Conservation (phyloP, 2,113 vertebrate genomes). For the Thalassoma bifasciatum region DNA sequence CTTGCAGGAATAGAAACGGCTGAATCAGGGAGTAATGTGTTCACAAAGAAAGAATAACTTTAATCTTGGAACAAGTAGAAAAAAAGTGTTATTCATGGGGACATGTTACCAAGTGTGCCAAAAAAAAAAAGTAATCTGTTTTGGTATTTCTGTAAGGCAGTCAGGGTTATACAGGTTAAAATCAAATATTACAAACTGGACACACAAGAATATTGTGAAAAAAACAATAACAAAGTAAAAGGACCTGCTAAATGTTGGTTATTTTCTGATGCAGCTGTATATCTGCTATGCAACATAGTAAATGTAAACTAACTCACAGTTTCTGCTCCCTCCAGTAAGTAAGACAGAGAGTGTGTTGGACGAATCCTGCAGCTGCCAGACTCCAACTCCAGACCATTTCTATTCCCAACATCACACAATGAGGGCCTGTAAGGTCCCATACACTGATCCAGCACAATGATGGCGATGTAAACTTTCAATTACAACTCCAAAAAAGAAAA, state of each 20-base stretch:
- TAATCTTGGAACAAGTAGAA: too few relatives aligned
- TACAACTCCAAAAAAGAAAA: conserved; percentile 42
- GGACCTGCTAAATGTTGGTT: conserved; percentile 12
- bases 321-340: neutral
- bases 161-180: neutral
- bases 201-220: neutral
- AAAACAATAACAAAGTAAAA: neutral
- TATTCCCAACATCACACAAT: conserved; percentile 43
- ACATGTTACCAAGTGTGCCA: too few relatives aligned
- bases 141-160: neutral
- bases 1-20: too few relatives aligned
- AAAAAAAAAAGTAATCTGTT: too few relatives aligned
- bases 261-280: conserved; percentile 7
- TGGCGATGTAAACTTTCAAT: conserved; percentile 54
- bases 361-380: conserved; percentile 34
- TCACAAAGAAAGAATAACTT: too few relatives aligned
- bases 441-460: conserved; percentile 49
- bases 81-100: too few relatives aligned
- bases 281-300: neutral
- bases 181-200: neutral
- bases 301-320: neutral
- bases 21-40: too few relatives aligned
- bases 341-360: neutral
- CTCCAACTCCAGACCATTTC: conserved; percentile 25
- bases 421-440: conserved; percentile 11